phyloP scores from a whole-genome alignment of 2,888 invertebrate species.

The Gisinianus flammeolus region DNA sequence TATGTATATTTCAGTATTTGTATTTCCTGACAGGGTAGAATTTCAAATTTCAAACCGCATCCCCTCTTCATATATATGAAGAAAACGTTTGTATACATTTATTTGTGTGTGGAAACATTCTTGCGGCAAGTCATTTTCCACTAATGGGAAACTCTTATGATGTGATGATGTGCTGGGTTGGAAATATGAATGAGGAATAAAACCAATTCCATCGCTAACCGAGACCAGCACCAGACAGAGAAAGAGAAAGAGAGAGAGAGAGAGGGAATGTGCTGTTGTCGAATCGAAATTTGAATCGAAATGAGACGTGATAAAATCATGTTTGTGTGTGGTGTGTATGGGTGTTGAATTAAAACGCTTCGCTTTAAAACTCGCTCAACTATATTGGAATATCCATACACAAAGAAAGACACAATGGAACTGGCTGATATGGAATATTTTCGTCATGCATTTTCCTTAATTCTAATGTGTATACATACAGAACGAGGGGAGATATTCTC shows the following conservation, averaged over 20 bases:
- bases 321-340: constrained; percentile 14
- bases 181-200: constrained; percentile 25
- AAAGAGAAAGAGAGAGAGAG: constrained; percentile 9
- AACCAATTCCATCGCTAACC: neutral
- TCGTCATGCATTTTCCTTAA: neutral
- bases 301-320: constrained; percentile 25
- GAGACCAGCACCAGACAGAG: neutral
- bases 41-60: neutral
- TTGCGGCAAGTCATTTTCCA: constrained; percentile 19
- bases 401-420: too few species aligned
- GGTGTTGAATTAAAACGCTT: constrained; percentile 26
- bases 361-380: neutral
- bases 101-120: neutral
- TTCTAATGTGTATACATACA: neutral
- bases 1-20: neutral
- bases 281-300: constrained; percentile 7
- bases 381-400: neutral
- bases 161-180: constrained; percentile 18
- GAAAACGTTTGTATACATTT: neutral
- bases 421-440: too few species aligned
- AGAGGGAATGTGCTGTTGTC: neutral
- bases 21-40: too few species aligned
- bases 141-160: constrained; percentile 18
- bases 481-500: neutral
- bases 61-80: neutral